Base-by-base conservation (phyloP, 2,888 invertebrate species). In the Aphidius colemani region DNA sequence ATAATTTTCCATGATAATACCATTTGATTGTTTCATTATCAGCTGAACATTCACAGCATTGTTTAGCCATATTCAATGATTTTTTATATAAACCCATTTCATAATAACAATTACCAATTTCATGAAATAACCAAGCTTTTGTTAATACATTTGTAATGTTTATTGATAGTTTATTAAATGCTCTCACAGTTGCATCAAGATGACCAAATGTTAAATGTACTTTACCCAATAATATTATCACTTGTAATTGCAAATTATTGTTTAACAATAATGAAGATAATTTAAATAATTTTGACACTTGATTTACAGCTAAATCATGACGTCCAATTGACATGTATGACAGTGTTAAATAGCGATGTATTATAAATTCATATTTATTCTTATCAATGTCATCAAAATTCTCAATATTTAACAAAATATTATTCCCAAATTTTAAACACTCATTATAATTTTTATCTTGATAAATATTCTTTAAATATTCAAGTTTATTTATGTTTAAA, bases 131-230 rank as follows among this genome's bases (percentile, higher is more conserved):
- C 76, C 76, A 76, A 3, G 75, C 71, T 53, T 65, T 67, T 7
- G n/a, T n/a, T 2, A 70, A 62, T 30, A 5, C 5, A 30, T 30
- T 30, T 5, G 0, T 30, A 3, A 5, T 30, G 5, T 30, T 30
- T 30, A 30, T 30, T 30, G 5, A 30, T 6, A 80, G 62, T 7
- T 72, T 63, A 39, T 78, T 68, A 78, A 79, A 79, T 0, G 74
- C 75, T 5, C 61, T 70, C 0, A 75, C 75, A 0, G 75, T 72
- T 0, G 77, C 79, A 6, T 74, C 66, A 18, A 79, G 39, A 64
- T 79, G 77, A 0, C 76, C 73, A 30, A 78, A 79, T 45, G 69
- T 74, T 18, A 80, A 62, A 39, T 80, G 80, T 10, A 80, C 77
- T 60, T 71, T 75, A 4, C 79, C 80, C 9, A 80, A 13, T 2